Base-by-base conservation (phyloP, 2,797 vertebrate species). In the Propithecus deckenii region DNA sequence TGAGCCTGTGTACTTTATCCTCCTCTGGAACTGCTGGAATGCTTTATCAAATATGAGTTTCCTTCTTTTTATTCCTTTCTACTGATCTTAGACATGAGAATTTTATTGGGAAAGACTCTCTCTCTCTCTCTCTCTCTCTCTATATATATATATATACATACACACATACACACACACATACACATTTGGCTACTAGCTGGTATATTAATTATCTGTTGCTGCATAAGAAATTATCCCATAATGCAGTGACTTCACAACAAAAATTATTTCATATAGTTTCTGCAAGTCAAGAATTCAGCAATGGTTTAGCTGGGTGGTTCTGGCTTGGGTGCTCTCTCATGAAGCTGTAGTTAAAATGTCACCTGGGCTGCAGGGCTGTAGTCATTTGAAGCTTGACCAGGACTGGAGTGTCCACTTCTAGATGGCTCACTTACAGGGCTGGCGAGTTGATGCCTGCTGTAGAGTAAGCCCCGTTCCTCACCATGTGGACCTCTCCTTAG, bases 1-100 rank as follows among this genome's bases (percentile, higher is more conserved):
- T 35, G 23, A 28, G 43, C 38, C 63, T 79, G n/a, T n/a, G 14
- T 63, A 57, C 55, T 87, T 67, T 52, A 8, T 69, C 78, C 50
- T 72, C 75, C 6, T 74, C 48, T 38, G 67, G 15, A 75, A 91
- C 22, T 48, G 4, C 8, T 35, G 35, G 32, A 43, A 50, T 85
- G 43, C 35, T 86, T 91, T 91, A 67, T 89, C 50, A 75, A 59
- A 76, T 84, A 23, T 90, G 46, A 61, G 13, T 50, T 89, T 18
- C 35, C 23, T 87, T 71, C 32, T 90, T 81, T 63, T 78, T 28
- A 79, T 57, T 75, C 17, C 18, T 91, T 86, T 50, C 17, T 41
- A 41, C 22, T 57, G 76, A 67, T n/a, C 50, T 93, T 88, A 88
- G 61, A 32, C 76, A 86, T 7, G 20, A 83, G n/a, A 74, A 80